Percentiles rank a stretch among this genome's conserved stretches.
These are phyloP conservation scores for Formica exsecta DNA, from an alignment of 1,140 invertebrate genomes.

Conservation along the genomic window DNA sequence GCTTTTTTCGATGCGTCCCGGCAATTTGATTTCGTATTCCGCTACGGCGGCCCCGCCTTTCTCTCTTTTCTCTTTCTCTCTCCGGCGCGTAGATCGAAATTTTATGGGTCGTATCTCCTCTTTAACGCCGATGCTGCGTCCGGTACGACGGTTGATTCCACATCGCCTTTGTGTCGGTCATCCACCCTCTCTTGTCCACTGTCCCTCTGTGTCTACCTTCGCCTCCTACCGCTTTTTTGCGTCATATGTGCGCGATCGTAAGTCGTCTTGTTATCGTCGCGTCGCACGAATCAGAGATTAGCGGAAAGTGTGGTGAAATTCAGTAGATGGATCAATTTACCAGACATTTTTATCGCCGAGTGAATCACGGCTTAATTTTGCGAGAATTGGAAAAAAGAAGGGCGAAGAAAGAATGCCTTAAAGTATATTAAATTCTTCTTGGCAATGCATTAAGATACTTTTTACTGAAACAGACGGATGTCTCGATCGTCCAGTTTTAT, in stretches of 20 bases:
- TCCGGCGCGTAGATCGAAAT: conserved; percentile 62
- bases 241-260: not conserved
- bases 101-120: conserved; percentile 76
- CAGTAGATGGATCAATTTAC: not conserved
- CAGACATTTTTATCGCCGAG: not conserved
- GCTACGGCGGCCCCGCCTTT: not conserved
- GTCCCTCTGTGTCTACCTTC: conserved; percentile 1
- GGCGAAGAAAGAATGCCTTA: not conserved
- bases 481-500: not conserved
- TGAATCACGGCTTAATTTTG: not conserved
- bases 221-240: not conserved
- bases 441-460: conserved; percentile 15
- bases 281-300: not conserved
- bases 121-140: conserved; percentile 70
- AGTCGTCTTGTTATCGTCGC: not conserved
- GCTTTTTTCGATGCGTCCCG: conserved; percentile 45
- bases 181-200: not conserved
- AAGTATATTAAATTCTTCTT: not conserved
- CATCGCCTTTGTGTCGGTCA: conserved; percentile 57
- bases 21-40: conserved; percentile 72
- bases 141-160: conserved; percentile 55
- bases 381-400: not conserved
- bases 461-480: not conserved
- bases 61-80: not conserved
- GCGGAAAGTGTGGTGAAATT: not conserved